These are phyloP conservation scores for Chrysolina oricalcia DNA, from an alignment of 2,888 invertebrate species.

Conservation along the genomic window DNA sequence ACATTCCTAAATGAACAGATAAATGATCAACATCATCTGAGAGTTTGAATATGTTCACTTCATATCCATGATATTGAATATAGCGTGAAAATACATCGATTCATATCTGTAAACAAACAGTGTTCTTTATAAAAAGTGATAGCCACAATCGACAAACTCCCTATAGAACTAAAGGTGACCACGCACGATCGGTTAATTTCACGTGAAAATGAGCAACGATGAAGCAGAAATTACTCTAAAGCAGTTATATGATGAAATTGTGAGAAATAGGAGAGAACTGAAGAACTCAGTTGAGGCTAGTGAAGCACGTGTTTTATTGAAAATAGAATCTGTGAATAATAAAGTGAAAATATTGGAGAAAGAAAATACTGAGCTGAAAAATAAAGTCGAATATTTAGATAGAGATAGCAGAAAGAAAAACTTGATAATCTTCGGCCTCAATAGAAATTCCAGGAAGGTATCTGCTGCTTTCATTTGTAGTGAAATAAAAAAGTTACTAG, in stretches of 20 bases:
- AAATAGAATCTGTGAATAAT: too few species aligned
- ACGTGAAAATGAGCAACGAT: conserved; percentile 20
- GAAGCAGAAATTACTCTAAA: conserved; percentile 12
- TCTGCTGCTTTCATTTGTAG: too few species aligned
- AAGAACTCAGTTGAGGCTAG: background rate
- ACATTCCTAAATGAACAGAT: too few species aligned
- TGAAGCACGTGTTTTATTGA: too few species aligned
- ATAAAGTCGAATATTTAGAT: too few species aligned
- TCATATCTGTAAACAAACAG: conserved; percentile 22
- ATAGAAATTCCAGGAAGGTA: too few species aligned
- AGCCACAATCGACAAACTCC: conserved; percentile 7
- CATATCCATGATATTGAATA: conserved; percentile 21
- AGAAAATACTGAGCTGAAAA: too few species aligned
- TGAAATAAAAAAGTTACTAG: too few species aligned
- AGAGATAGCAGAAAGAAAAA: too few species aligned
- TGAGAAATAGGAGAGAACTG: background rate
- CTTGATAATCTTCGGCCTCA: too few species aligned
- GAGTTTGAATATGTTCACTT: conserved; percentile 12
- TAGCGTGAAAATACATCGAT: conserved; percentile 11
- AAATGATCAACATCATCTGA: conserved; percentile 23
- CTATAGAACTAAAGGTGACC: too few species aligned
- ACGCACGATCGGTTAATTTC: background rate
- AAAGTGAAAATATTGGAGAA: too few species aligned
- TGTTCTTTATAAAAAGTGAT: conserved; percentile 21
- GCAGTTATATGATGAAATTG: background rate